Evolutionary conservation across 2,888 invertebrate genomes (phyloP).

Genomic region (Lumbricus terrestris): DNA sequence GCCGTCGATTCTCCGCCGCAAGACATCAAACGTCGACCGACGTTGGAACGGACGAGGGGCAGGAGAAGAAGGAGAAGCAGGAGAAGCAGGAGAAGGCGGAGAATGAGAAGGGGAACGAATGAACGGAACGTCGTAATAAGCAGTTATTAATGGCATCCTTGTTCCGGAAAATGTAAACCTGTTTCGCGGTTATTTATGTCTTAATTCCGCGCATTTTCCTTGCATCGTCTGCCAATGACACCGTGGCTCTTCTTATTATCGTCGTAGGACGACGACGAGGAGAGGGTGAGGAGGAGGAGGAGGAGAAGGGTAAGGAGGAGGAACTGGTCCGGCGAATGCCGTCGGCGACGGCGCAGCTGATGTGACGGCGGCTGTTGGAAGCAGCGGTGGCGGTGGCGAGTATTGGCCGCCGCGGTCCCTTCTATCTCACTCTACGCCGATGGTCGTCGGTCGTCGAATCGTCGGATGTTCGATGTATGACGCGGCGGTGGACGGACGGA

Average conservation of each 20-base stretch:
- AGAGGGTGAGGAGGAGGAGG: too few relatives aligned
- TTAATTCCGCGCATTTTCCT: background rate
- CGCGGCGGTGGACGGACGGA: background rate
- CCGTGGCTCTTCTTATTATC: background rate
- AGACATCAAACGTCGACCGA: background rate
- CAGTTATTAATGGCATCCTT: background rate
- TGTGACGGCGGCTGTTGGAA: background rate
- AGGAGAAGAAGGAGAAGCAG: too few relatives aligned
- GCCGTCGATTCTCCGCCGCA: background rate
- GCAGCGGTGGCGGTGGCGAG: background rate
- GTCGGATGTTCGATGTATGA: background rate
- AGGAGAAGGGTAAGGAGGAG: too few relatives aligned
- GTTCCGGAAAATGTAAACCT: background rate
- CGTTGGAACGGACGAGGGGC: too few relatives aligned
- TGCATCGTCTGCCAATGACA: background rate
- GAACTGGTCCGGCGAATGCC: too few relatives aligned
- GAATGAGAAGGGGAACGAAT: too few relatives aligned
- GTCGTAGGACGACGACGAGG: too few relatives aligned
- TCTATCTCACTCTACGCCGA: background rate
- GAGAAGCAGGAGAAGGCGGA: too few relatives aligned
- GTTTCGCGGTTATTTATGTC: background rate
- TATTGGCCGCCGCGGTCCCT: background rate
- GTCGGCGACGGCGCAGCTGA: too few relatives aligned
- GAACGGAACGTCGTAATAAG: too few relatives aligned
- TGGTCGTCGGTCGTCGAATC: background rate